Conservation (phyloP, 2,888 invertebrate genomes). For the Drosophila merina region DNA sequence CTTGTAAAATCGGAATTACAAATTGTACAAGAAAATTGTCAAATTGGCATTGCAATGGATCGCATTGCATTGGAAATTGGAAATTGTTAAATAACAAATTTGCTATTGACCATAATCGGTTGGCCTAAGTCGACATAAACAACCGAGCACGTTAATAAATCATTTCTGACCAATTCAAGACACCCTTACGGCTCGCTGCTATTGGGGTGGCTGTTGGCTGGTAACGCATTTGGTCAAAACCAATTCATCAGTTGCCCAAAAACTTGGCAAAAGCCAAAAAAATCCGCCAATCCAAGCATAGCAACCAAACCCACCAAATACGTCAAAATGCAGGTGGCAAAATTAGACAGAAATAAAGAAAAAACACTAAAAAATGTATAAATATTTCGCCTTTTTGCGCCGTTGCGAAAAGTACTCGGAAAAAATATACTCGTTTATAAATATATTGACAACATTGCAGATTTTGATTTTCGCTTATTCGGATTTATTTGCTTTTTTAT, state of each 20-base stretch:
- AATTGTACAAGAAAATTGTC: conserved; percentile 48
- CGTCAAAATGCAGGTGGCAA: conserved; percentile 79
- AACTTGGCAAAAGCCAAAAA: conserved; percentile 56
- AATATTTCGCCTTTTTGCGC: conserved; percentile 40
- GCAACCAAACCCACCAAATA: conserved; percentile 61
- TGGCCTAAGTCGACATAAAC: conserved; percentile 67
- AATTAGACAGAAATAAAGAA: conserved; percentile 72
- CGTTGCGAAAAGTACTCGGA: conserved; percentile 38
- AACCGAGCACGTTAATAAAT: conserved; percentile 73
- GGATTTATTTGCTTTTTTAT: conserved; percentile 32
- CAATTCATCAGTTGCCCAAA: conserved; percentile 73
- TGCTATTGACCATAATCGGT: conserved; percentile 54
- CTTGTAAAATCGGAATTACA: conserved; percentile 50
- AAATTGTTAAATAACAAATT: conserved; percentile 76
- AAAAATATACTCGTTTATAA: conserved; percentile 10
- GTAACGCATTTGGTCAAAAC: conserved; percentile 71
- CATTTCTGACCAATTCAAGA: conserved; percentile 70
- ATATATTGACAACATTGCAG: conserved; percentile 32
- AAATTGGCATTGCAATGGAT: conserved; percentile 49
- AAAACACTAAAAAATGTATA: conserved; percentile 39
- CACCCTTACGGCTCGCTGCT: conserved; percentile 68
- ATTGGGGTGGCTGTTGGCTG: conserved; percentile 48
- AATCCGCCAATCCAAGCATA: conserved; percentile 29
- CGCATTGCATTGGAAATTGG: conserved; percentile 47
- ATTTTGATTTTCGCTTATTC: conserved; percentile 45